A percentile compares a stretch with the other conserved stretches of the same genome.
phyloP scores from a whole-genome alignment of 2,113 vertebrate genomes.

The Crotalus helleri region DNA sequence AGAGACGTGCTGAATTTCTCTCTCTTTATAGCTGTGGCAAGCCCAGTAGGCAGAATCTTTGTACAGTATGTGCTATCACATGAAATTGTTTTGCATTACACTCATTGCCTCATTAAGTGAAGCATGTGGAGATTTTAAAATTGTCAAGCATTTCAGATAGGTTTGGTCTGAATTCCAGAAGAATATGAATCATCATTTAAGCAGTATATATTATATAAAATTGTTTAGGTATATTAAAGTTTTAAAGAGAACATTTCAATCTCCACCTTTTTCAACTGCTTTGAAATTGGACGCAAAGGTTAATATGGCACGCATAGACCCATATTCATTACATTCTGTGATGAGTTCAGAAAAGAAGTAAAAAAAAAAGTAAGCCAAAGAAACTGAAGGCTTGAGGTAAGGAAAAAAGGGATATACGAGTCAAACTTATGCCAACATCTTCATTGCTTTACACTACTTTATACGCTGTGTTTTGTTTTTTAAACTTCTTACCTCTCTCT shows the following conservation, averaged over 20 bases:
- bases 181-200: background rate
- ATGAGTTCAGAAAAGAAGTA: background rate
- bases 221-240: background rate
- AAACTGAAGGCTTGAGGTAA: background rate
- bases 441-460: background rate
- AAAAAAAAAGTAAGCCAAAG: background rate
- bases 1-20: background rate
- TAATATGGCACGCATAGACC: background rate
- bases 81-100: background rate
- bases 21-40: background rate
- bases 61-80: background rate
- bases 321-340: background rate
- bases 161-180: background rate
- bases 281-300: background rate
- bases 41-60: background rate
- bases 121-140: background rate
- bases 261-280: background rate
- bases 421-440: background rate
- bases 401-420: background rate
- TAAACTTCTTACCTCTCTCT: background rate
- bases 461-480: background rate
- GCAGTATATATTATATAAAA: background rate
- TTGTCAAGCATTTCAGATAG: background rate
- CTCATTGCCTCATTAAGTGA: background rate
- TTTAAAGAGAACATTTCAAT: background rate